Conservation (phyloP, 2,888 invertebrate species). For the Odontomyia ornata region DNA sequence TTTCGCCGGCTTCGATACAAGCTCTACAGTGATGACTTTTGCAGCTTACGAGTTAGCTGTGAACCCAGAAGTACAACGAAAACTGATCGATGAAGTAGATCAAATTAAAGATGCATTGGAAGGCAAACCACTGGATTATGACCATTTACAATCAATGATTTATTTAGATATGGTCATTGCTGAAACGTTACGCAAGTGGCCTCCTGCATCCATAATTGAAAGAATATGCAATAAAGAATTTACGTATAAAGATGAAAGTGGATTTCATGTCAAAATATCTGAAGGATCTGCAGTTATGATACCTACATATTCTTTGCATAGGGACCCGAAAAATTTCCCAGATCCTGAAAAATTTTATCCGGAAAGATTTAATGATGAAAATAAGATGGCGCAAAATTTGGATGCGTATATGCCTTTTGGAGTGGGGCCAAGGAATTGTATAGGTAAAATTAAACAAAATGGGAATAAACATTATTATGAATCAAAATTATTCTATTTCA, state of each 20-base stretch:
- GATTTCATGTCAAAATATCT: slow-evolving; percentile 46
- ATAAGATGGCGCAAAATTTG: slow-evolving; percentile 61
- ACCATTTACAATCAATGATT: slow-evolving; percentile 66
- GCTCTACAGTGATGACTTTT: slow-evolving; percentile 63
- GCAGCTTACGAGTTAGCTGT: slow-evolving; percentile 66
- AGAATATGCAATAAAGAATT: slow-evolving; percentile 67
- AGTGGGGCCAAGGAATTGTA: slow-evolving; percentile 67
- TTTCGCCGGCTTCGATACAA: slow-evolving; percentile 65
- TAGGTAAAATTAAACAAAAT: too few relatives aligned
- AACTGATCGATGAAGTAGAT: slow-evolving; percentile 65
- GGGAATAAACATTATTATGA: too few relatives aligned
- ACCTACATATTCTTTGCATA: slow-evolving; percentile 62
- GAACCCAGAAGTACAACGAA: slow-evolving; percentile 67
- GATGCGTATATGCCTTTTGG: slow-evolving; percentile 65
- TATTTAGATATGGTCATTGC: slow-evolving; percentile 72
- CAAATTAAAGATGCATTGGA: slow-evolving; percentile 59
- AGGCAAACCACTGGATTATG: slow-evolving; percentile 65
- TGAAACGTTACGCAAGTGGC: slow-evolving; percentile 66
- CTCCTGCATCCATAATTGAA: slow-evolving; percentile 63
- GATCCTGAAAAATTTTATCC: slow-evolving; percentile 66
- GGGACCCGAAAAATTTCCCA: slow-evolving; percentile 63
- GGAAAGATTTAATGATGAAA: slow-evolving; percentile 63
- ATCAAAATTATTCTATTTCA: neutral
- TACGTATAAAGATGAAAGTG: slow-evolving; percentile 53
- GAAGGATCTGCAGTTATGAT: slow-evolving; percentile 51